These are phyloP conservation scores for Elanoides forficatus DNA, from an alignment of 2,113 vertebrate species.

Conservation along the genomic window DNA sequence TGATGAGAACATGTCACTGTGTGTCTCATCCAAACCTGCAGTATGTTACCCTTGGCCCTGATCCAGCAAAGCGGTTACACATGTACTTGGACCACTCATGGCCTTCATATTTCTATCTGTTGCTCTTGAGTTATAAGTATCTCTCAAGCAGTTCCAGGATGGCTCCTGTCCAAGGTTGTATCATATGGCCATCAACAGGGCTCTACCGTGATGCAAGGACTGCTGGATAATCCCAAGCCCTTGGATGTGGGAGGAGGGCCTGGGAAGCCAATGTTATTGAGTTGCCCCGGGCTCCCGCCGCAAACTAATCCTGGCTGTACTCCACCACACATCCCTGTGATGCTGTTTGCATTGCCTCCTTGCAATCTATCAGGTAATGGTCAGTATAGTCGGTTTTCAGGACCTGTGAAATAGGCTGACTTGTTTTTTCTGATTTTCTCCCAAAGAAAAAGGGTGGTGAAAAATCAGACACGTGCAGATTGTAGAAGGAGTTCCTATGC, in stretches of 20 bases:
- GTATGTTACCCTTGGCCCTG: background rate
- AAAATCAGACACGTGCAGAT: background rate
- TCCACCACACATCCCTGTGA: background rate
- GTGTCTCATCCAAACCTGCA: background rate
- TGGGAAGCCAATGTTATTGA: background rate
- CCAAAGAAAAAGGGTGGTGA: background rate
- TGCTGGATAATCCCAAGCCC: background rate
- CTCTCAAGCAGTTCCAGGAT: background rate
- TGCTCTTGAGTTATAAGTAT: background rate
- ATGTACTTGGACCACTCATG: background rate
- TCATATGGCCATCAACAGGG: background rate
- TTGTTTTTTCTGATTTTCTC: background rate
- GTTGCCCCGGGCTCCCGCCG: background rate
- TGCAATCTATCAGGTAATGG: background rate
- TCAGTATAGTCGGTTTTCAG: background rate
- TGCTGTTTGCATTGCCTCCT: background rate
- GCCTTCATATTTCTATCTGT: background rate
- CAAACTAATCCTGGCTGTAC: background rate
- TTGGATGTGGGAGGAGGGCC: background rate
- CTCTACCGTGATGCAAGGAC: background rate
- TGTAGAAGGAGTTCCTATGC: background rate
- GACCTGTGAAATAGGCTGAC: background rate
- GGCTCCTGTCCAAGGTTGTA: constrained; percentile 13
- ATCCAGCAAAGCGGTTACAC: background rate
- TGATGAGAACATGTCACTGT: background rate